These are phyloP conservation scores for Pitta sordida DNA, from an alignment of 2,113 vertebrate genomes.

Conservation along the genomic window DNA sequence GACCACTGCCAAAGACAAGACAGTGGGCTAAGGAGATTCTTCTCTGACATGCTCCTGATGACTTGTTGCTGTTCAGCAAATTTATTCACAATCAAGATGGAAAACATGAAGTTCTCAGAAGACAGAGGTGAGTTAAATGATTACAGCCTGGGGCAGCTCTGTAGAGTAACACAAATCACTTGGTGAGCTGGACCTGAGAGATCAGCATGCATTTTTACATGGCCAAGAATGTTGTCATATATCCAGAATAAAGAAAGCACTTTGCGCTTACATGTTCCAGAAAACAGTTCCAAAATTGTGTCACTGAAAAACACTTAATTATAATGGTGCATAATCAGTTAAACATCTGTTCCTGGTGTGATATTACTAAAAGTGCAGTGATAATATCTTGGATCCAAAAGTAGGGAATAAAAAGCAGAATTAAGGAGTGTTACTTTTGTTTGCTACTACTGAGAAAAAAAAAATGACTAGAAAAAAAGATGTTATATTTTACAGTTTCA, in stretches of 20 bases:
- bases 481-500: background rate
- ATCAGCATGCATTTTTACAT: background rate
- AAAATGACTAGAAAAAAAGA: background rate
- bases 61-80: background rate
- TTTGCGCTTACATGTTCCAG: background rate
- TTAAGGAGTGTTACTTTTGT: background rate
- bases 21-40: background rate
- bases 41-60: background rate
- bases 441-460: background rate
- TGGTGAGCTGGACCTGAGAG: rapidly evolving
- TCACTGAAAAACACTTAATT: slow-evolving; percentile 26
- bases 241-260: slow-evolving; percentile 35
- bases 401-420: background rate
- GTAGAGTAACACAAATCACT: background rate
- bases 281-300: slow-evolving; percentile 18
- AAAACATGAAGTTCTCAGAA: background rate
- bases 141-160: background rate
- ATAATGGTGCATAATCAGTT: slow-evolving; percentile 5
- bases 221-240: background rate
- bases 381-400: background rate
- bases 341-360: slow-evolving; percentile 45
- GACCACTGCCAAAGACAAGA: background rate
- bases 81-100: background rate
- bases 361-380: background rate
- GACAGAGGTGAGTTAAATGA: background rate